Evolutionary conservation across 2,888 invertebrate genomes (phyloP).

Genomic region (Mythimna impura): DNA sequence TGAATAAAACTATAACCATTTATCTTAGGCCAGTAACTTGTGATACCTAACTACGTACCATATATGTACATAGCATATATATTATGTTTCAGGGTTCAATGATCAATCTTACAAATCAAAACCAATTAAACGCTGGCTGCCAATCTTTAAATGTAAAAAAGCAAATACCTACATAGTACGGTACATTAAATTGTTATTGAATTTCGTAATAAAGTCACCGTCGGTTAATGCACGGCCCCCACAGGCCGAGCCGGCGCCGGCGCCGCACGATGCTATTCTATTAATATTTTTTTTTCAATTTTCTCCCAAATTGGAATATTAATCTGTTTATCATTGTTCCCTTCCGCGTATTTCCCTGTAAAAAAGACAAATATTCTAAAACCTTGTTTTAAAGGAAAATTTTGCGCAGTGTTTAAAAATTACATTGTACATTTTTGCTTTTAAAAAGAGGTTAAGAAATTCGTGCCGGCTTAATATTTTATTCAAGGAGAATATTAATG

Average conservation of each 20-base stretch:
- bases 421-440: conserved; percentile 13
- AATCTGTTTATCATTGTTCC: conserved; percentile 36
- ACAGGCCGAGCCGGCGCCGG: neutral
- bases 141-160: neutral
- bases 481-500: conserved; percentile 16
- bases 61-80: no score
- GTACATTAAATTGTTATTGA: conserved; percentile 3
- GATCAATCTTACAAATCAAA: neutral
- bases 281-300: conserved; percentile 12
- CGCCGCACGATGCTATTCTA: conserved; percentile 10
- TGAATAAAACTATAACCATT: no score
- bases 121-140: neutral
- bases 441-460: conserved; percentile 6
- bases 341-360: conserved; percentile 15
- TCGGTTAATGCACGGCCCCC: neutral
- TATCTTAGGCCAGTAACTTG: no score
- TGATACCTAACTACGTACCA: no score
- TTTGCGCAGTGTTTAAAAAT: conserved; percentile 8
- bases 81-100: neutral
- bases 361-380: conserved; percentile 16
- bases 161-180: neutral
- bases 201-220: neutral
- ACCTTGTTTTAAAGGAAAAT: neutral
- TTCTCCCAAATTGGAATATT: conserved; percentile 45
- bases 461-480: conserved; percentile 13